Conservation (phyloP, 2,113 vertebrate species). For the Balaenoptera acutorostrata region DNA sequence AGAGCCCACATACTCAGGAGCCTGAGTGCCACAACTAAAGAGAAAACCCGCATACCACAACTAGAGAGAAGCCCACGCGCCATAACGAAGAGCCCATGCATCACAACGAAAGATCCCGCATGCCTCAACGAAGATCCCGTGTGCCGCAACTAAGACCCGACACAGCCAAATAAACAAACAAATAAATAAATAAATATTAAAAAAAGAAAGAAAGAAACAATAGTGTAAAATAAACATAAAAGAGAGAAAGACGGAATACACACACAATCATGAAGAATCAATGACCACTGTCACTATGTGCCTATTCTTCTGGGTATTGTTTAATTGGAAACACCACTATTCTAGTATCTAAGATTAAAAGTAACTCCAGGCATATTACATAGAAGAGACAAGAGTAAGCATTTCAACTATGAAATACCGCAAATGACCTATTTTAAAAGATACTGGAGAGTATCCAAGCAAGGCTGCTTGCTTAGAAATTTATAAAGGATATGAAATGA, state of each 20-base stretch:
- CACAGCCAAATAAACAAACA: no score
- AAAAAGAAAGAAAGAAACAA: not conserved
- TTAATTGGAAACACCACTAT: constrained; percentile 1
- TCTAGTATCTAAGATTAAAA: constrained; percentile 6
- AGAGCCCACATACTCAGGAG: no score
- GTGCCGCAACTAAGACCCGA: no score
- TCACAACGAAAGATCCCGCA: no score
- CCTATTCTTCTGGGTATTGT: not conserved
- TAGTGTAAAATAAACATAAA: constrained; percentile 7
- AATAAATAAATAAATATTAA: not conserved
- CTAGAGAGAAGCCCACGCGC: no score
- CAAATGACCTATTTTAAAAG: constrained; percentile 34
- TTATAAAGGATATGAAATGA: constrained; percentile 32
- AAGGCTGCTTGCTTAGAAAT: constrained; percentile 26
- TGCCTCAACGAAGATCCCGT: no score
- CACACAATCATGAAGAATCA: not conserved
- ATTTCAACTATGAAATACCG: not conserved
- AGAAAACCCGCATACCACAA: no score
- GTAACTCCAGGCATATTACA: not conserved
- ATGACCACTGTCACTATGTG: not conserved
- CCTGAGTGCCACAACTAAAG: no score
- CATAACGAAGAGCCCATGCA: no score
- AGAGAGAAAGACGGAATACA: not conserved
- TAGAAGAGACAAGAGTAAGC: not conserved
- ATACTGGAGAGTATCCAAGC: not conserved